Evolutionary conservation across 1,140 invertebrate genomes (phyloP).

Genomic region (Rhizoglyphus robini): DNA sequence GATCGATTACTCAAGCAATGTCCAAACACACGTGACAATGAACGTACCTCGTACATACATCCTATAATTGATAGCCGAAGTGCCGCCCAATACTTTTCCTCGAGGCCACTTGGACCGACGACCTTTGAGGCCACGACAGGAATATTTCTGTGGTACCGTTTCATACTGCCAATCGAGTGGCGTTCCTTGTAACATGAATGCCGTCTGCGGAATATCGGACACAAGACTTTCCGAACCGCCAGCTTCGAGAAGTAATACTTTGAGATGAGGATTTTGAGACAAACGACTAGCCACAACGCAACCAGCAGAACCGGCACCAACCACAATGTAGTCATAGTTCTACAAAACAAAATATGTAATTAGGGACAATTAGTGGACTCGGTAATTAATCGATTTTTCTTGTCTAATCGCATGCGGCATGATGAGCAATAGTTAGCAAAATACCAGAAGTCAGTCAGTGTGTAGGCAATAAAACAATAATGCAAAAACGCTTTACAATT

Average conservation of each 20-base stretch:
- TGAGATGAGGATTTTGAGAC: slow-evolving; percentile 33
- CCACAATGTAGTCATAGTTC: slow-evolving; percentile 29
- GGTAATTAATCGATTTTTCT: too few relatives aligned
- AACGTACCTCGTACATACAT: slow-evolving; percentile 39
- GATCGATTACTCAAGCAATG: slow-evolving; percentile 32
- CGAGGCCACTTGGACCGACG: slow-evolving; percentile 69
- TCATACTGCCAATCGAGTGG: slow-evolving; percentile 48
- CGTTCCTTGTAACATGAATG: slow-evolving; percentile 14
- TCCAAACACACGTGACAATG: too few relatives aligned
- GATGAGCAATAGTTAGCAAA: too few relatives aligned
- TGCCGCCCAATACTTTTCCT: slow-evolving; percentile 73
- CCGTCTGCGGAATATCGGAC: slow-evolving; percentile 14
- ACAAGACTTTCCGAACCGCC: slow-evolving; percentile 28
- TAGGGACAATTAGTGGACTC: too few relatives aligned
- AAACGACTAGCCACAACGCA: slow-evolving; percentile 42
- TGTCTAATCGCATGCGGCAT: too few relatives aligned
- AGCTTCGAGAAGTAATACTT: slow-evolving; percentile 33
- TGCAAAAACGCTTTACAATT: too few relatives aligned
- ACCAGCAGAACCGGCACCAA: slow-evolving; percentile 42
- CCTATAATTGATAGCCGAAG: slow-evolving; percentile 83
- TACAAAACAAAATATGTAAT: background rate
- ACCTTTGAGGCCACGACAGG: slow-evolving; percentile 59
- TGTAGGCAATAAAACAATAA: too few relatives aligned
- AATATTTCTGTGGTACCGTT: slow-evolving; percentile 49
- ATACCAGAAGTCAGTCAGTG: too few relatives aligned